Evolutionary conservation across 1,140 invertebrate genomes (phyloP), one percentile per base, ranked within the genome.

Genomic region (Nephila pilipes): DNA sequence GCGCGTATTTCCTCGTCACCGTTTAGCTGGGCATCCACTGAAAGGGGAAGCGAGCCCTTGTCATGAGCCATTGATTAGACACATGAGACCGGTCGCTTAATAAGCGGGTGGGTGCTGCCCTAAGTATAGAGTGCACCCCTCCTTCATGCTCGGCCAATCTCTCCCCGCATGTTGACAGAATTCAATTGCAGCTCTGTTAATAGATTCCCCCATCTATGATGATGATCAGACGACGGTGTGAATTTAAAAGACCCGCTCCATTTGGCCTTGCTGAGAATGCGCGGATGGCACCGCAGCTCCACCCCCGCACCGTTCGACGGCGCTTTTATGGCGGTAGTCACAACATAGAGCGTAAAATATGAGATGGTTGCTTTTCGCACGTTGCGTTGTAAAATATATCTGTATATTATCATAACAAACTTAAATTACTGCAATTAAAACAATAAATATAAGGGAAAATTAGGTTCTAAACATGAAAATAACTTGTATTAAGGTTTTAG

Each of bases 11-110:
- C 25, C 12, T 32, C 69, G 32, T 75, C 69, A 36, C 65, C 88
- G 20, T 90, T 90, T 90, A 80, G 65, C 46, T 10, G 4, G 29
- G 20, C 46, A 55, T n/a, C 46, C 46, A 57, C 38, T 46, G 22
- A 63, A 81, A 25, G 25, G 57, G 85, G 29, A 57, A 69, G 90
- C 60, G 63, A 32, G 20, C 60, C 81, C 91, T 93, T 93, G 91
- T 93, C 91, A 93, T 87, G 91, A 93, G 91, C 91, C 91, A 93
- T 93, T 93, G 91, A 93, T 93, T 93, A 93, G 91, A 93, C 91
- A 93, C 91, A 93, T 93, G 91, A 93, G 91, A 93, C 91, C 65
- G 69, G 91, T 93, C 91, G 83, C 91, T 87, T 93, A 93, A 93
- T 93, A 93, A 93, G 91, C 60, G 91, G 91, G 90, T 85, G 81